Conservation (phyloP, 2,113 vertebrate genomes). For the Dicentrarchus labrax region DNA sequence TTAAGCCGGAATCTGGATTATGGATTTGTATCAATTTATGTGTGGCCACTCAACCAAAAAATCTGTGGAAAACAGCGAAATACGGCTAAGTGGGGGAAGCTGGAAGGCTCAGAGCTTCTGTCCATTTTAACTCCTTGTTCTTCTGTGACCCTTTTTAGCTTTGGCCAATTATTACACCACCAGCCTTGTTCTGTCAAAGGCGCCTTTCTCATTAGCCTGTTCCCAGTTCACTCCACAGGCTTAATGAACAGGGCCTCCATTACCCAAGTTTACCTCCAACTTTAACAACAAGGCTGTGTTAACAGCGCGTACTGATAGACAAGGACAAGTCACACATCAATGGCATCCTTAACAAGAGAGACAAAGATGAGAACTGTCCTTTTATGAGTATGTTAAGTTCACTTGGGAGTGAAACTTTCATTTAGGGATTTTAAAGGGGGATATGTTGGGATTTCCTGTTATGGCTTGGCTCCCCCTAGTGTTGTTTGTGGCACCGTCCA, state of each 20-base stretch:
- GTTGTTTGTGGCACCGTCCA: slow-evolving; percentile 18
- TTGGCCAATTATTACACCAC: slow-evolving; percentile 71
- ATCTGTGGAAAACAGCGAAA: slow-evolving; percentile 73
- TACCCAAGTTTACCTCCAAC: slow-evolving; percentile 70
- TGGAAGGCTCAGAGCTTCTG: slow-evolving; percentile 40
- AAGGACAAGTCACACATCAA: slow-evolving; percentile 76
- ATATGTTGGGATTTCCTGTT: slow-evolving; percentile 44
- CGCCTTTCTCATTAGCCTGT: slow-evolving; percentile 79
- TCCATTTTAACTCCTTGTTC: slow-evolving; percentile 67
- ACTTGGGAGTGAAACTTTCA: slow-evolving; percentile 56
- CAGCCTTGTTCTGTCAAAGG: slow-evolving; percentile 67
- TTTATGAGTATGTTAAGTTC: slow-evolving; percentile 32
- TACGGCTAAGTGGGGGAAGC: slow-evolving; percentile 66
- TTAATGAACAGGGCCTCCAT: slow-evolving; percentile 75
- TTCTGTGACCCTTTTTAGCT: slow-evolving; percentile 37
- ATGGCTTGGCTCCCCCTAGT: slow-evolving; percentile 81
- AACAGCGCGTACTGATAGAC: slow-evolving; percentile 41
- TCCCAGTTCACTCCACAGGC: slow-evolving; percentile 60
- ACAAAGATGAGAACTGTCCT: slow-evolving; percentile 41
- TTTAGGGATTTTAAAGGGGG: slow-evolving; percentile 29
- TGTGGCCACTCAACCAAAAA: slow-evolving; percentile 73
- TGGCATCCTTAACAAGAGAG: slow-evolving; percentile 73
- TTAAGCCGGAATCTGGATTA: slow-evolving; percentile 79
- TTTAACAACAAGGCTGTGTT: slow-evolving; percentile 61
- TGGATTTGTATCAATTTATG: slow-evolving; percentile 84